Base-by-base conservation (phyloP, 2,888 invertebrate genomes). In the Ophion obscuratus region DNA sequence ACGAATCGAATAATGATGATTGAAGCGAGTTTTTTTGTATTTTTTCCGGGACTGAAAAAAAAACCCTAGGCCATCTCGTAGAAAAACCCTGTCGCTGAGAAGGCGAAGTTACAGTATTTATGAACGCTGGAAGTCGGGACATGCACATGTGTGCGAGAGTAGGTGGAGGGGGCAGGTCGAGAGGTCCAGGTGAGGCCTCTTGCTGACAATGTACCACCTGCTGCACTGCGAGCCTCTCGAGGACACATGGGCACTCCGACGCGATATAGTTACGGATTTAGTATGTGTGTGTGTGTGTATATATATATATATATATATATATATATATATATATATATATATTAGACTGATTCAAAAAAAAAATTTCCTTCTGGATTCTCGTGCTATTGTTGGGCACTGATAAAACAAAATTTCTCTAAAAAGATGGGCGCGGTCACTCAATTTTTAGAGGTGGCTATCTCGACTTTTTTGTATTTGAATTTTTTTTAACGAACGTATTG, bases 181-280 rank as follows among this genome's bases (percentile, higher is more conserved):
- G 77, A 53, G 53, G 77, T 88, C 91, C 91, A 91, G 91, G 91
- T 91, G 91, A 90, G 84, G 81, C 88, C 86, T 44, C 80, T 83
- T 78, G 87, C 62, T 88, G 87, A 86, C 53, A 57, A 85, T 78
- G 86, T 88, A 89, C 90, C 91, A 91, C 91, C 91, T 91, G 91
- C 91, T 90, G 91, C 88, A 89, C 86, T 73, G 83, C 71, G 82
- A 86, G 87, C 81, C 76, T 77, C 53, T 20, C 47, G 59, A 82
- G 73, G 81, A 81, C 87, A 85, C 85, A 87, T 85, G 83, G 74
- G 77, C 31, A 27, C 79, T 62, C 67, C 36, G 61, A 47, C 59
- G 14, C 17, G 2, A 62, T 59, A 67, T 77, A 10, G 64, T 73
- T 68, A 20, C 47, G 47, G 7, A 53, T 44, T 47, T 47, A 64